Percentiles rank a stretch among this genome's conserved stretches.
These are phyloP conservation scores for Alosa alosa DNA, from an alignment of 2,113 vertebrate genomes.

Conservation along the genomic window DNA sequence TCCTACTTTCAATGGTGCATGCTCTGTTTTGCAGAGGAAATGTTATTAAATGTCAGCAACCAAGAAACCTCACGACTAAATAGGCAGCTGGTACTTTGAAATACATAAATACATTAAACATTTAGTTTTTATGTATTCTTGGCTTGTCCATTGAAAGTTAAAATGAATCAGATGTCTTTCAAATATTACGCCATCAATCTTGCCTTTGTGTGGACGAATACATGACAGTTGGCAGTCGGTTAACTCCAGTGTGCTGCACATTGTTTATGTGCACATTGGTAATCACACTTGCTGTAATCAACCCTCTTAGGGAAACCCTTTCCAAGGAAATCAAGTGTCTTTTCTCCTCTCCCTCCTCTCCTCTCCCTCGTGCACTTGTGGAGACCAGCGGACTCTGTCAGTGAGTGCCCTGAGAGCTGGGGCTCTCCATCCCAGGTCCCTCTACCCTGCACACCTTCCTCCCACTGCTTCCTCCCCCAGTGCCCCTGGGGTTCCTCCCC, in stretches of 20 bases:
- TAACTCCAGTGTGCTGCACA: background rate
- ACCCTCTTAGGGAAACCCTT: background rate
- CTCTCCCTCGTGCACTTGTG: background rate
- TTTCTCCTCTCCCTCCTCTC: background rate
- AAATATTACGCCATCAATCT: background rate
- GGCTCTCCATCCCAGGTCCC: background rate
- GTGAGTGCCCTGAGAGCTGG: background rate
- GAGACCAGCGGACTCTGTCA: background rate
- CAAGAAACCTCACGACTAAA: background rate
- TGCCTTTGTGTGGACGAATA: background rate
- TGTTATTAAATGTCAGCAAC: background rate
- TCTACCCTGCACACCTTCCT: background rate
- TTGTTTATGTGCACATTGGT: background rate
- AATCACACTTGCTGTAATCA: background rate
- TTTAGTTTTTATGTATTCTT: background rate
- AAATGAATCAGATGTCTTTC: background rate
- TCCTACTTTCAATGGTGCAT: background rate
- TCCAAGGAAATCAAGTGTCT: background rate
- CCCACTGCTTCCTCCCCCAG: background rate
- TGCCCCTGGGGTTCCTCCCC: background rate
- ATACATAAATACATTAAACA: background rate
- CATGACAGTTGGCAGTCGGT: background rate
- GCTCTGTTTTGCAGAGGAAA: background rate
- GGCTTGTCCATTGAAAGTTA: background rate
- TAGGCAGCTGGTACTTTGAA: background rate